A percentile compares a stretch with the other conserved stretches of the same genome.
phyloP scores from a whole-genome alignment of 2,113 vertebrate species.

The Epinephelus lanceolatus region DNA sequence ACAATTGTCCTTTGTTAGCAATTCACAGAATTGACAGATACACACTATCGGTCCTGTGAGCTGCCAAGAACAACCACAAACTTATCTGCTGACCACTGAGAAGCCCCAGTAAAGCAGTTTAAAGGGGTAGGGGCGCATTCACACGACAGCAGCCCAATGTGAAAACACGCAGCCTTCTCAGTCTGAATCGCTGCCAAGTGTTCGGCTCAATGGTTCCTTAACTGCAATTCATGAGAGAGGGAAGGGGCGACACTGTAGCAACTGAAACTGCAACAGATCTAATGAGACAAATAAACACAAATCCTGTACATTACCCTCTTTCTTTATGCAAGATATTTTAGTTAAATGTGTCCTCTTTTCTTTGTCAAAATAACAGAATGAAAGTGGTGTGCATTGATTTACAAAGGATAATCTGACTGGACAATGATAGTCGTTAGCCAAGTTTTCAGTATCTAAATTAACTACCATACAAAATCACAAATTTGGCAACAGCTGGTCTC shows the following conservation, averaged over 20 bases:
- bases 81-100: neutral
- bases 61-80: neutral
- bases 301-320: neutral
- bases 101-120: neutral
- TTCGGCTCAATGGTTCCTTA: neutral
- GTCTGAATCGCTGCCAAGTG: neutral
- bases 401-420: neutral
- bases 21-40: neutral
- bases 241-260: neutral
- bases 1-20: neutral
- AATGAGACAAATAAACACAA: neutral
- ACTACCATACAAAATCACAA: neutral
- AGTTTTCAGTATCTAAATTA: neutral
- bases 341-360: neutral
- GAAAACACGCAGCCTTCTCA: neutral
- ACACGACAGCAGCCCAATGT: neutral
- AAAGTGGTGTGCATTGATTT: neutral
- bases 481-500: neutral
- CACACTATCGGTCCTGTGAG: neutral
- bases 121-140: too few relatives aligned
- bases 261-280: neutral
- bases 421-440: neutral
- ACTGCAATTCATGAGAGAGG: neutral
- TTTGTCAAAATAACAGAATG: neutral
- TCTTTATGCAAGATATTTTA: neutral